Evolutionary conservation across 2,113 vertebrate genomes (phyloP).

Genomic region (Coregonus clupeaformis): DNA sequence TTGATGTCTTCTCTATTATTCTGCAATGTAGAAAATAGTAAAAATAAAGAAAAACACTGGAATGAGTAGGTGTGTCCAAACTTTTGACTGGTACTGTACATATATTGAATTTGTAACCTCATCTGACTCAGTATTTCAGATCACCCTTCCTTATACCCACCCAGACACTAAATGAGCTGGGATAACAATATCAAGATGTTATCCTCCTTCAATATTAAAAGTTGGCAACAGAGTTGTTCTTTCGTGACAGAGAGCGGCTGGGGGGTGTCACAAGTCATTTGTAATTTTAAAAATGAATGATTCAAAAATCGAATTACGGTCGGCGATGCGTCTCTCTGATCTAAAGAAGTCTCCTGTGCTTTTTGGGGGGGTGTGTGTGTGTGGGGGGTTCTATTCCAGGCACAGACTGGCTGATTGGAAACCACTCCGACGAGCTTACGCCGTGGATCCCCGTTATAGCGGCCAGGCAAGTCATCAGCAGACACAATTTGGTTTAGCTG

Average conservation of each 20-base stretch:
- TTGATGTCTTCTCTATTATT: too few relatives aligned
- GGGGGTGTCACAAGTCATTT: conserved; percentile 6
- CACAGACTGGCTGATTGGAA: conserved; percentile 93
- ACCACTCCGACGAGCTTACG: conserved; percentile 97
- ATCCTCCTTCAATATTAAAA: neutral
- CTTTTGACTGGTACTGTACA: too few relatives aligned
- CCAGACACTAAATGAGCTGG: neutral
- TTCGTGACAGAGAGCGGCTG: neutral
- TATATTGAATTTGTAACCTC: neutral
- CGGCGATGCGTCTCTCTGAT: conserved; percentile 24
- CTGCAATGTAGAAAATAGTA: too few relatives aligned
- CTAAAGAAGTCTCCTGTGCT: conserved; percentile 47
- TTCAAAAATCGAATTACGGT: too few relatives aligned
- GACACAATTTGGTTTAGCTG: conserved; percentile 50
- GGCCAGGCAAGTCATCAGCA: conserved; percentile 80
- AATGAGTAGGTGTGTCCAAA: too few relatives aligned
- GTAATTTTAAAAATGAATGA: conserved; percentile 45
- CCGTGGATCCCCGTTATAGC: conserved; percentile 96
- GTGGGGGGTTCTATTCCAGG: conserved; percentile 71
- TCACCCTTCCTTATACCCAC: neutral
- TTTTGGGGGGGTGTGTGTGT: conserved; percentile 17
- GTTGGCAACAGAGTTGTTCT: neutral
- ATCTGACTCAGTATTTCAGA: neutral
- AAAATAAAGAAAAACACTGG: too few relatives aligned
- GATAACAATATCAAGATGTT: neutral